These are phyloP conservation scores for Ptyas mucosa DNA, from an alignment of 2,113 vertebrate species.

Conservation along the genomic window DNA sequence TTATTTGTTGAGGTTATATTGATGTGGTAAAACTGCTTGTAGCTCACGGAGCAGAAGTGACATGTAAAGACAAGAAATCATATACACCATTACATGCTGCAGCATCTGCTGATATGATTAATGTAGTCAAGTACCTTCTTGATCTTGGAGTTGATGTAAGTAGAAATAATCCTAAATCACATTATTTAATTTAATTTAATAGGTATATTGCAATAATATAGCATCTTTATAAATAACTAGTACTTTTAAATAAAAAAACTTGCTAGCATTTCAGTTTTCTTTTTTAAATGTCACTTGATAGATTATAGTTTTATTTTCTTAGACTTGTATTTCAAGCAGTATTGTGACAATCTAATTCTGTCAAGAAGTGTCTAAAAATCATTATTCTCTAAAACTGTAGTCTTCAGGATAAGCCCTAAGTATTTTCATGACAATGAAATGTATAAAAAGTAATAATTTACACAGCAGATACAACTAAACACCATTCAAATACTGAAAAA, in stretches of 20 bases:
- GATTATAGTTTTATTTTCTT: background rate
- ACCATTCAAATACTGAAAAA: background rate
- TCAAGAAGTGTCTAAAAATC: background rate
- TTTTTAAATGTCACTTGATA: background rate
- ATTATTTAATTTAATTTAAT: background rate
- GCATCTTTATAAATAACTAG: background rate
- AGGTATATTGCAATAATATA: background rate
- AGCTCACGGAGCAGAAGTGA: constrained; percentile 91
- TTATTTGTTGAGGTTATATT: constrained; percentile 83
- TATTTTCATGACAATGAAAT: background rate
- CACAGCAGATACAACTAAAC: background rate
- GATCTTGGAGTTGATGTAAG: constrained; percentile 95
- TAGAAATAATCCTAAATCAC: constrained; percentile 28
- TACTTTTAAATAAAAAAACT: background rate
- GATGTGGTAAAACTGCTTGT: constrained; percentile 95
- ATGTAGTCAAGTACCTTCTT: constrained; percentile 93
- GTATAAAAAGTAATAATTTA: background rate
- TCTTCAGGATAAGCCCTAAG: background rate
- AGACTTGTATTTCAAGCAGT: background rate
- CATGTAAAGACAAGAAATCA: constrained; percentile 95
- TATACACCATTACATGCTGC: constrained; percentile 95
- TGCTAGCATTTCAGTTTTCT: background rate
- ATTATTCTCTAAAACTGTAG: background rate
- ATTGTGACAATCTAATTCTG: background rate
- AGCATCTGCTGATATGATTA: constrained; percentile 96